Percentiles rank a stretch among this genome's conserved stretches.
phyloP scores from a whole-genome alignment of 2,113 vertebrate species.

The Myrmophylax atrothorax region DNA sequence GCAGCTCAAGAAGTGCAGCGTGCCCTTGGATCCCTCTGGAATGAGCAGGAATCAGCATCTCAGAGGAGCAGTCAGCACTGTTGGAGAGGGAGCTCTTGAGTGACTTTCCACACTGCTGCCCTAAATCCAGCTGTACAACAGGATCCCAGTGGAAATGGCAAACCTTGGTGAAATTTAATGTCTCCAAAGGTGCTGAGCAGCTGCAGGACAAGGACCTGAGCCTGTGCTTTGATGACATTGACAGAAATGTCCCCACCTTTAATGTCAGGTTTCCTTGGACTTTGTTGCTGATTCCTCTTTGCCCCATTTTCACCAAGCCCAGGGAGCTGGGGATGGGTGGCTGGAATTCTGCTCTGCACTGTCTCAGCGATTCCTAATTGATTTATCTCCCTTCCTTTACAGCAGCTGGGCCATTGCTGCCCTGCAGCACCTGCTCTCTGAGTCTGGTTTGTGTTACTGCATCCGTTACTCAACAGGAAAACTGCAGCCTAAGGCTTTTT shows the following conservation, averaged over 20 bases:
- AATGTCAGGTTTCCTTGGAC: rapidly evolving
- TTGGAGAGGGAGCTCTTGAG: not conserved
- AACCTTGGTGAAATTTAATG: not conserved
- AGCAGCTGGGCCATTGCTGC: not conserved
- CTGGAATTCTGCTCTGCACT: not conserved
- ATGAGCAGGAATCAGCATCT: not conserved
- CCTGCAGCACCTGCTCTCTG: not conserved
- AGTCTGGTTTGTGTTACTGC: not conserved
- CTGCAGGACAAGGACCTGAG: not conserved
- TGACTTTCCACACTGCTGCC: not conserved
- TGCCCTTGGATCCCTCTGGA: not conserved
- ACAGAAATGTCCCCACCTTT: rapidly evolving
- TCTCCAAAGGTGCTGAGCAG: not conserved
- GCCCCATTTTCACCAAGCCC: not conserved
- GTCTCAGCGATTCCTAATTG: not conserved
- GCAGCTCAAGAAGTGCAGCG: rapidly evolving
- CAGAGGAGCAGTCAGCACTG: not conserved
- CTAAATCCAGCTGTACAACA: not conserved
- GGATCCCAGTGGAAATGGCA: not conserved
- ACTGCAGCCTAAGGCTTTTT: not conserved
- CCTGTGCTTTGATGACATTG: not conserved
- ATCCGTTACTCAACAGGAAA: not conserved
- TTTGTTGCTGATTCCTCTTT: not conserved
- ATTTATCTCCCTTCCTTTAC: not conserved
- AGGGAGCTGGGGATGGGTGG: not conserved